phyloP scores from a whole-genome alignment of 2,797 vertebrate species.

The Rallus crepitans region DNA sequence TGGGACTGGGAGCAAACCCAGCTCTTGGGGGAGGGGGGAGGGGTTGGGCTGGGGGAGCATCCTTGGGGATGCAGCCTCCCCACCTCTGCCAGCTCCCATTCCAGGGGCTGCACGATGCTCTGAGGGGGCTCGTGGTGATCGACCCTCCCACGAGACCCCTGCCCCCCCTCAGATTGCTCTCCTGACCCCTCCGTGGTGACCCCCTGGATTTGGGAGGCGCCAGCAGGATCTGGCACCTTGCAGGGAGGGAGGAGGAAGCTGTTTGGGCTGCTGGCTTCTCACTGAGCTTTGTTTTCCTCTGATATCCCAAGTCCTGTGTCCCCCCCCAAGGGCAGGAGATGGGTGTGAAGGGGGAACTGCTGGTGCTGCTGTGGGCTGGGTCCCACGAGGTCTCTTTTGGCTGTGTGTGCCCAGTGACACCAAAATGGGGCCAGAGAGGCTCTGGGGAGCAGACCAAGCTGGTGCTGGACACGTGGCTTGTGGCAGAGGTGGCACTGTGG shows the following conservation, averaged over 20 bases:
- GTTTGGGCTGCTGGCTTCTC: background rate
- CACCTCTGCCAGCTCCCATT: background rate
- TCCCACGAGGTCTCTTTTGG: background rate
- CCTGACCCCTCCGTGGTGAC: too few species aligned
- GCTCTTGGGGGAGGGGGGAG: too few species aligned
- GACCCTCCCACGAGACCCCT: fast-evolving
- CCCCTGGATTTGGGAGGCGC: background rate
- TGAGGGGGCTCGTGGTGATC: fast-evolving
- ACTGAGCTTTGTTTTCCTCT: background rate
- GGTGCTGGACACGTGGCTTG: fast-evolving
- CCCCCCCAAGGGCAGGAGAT: background rate
- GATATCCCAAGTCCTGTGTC: background rate
- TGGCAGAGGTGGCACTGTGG: background rate
- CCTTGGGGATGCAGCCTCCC: fast-evolving
- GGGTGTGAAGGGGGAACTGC: background rate
- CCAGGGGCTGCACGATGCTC: background rate
- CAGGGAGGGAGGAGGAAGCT: background rate
- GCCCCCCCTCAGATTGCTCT: background rate
- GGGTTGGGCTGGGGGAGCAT: background rate
- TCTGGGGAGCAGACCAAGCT: background rate
- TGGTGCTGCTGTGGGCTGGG: background rate
- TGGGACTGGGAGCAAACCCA: background rate
- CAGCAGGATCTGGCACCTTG: fast-evolving
- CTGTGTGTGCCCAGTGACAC: background rate
- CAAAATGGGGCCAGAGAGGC: background rate